Evolutionary conservation across 2,113 vertebrate genomes (phyloP).

Genomic region (Amazona guildingii): DNA sequence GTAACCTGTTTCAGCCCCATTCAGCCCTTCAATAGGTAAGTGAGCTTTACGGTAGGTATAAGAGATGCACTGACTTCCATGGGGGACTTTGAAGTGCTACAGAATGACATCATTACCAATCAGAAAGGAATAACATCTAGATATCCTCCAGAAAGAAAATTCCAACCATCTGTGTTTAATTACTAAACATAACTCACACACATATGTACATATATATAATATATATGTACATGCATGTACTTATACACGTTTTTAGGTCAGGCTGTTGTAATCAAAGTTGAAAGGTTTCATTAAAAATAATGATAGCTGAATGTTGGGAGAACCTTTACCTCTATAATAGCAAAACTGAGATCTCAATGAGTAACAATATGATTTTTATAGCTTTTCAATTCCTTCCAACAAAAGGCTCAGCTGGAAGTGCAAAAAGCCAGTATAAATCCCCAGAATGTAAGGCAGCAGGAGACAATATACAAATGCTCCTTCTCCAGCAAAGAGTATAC

Average conservation of each 20-base stretch:
- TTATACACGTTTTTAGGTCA: background rate
- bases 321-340: background rate
- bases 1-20: background rate
- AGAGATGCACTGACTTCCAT: background rate
- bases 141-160: background rate
- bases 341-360: background rate
- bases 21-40: background rate
- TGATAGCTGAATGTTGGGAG: background rate
- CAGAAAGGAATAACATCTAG: background rate
- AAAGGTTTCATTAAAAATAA: background rate
- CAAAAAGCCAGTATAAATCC: background rate
- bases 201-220: too few species aligned
- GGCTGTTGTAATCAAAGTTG: background rate
- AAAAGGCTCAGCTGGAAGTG: background rate
- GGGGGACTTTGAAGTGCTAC: background rate
- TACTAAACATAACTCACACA: background rate
- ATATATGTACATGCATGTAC: background rate
- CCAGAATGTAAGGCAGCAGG: background rate
- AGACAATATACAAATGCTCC: background rate
- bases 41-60: background rate
- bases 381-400: background rate
- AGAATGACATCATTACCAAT: background rate
- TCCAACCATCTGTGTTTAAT: background rate
- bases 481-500: background rate
- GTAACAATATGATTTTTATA: background rate